A percentile compares a stretch with the other conserved stretches of the same genome.
Evolutionary conservation across 2,888 invertebrate species (phyloP).

Genomic region (Mantis religiosa): DNA sequence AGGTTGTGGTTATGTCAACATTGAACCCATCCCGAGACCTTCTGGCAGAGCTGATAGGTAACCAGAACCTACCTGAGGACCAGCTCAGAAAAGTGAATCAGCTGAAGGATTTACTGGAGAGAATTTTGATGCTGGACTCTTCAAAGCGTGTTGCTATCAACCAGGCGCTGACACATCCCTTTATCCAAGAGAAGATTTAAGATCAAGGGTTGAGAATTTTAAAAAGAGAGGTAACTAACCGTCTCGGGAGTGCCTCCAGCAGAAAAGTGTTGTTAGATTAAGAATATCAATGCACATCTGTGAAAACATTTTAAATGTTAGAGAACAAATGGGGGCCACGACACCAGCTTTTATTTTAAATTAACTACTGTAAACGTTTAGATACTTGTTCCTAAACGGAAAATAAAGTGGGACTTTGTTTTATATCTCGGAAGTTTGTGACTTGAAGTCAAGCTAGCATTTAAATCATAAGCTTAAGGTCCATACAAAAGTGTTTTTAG

Average conservation of each 20-base stretch:
- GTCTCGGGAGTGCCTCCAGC: conserved; percentile 18
- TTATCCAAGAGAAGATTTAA: conserved; percentile 87
- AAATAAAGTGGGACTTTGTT: not conserved
- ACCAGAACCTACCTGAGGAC: conserved; percentile 81
- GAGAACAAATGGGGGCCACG: conserved; percentile 8
- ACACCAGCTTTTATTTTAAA: not conserved
- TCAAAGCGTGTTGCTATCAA: conserved; percentile 90
- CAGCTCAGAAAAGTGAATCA: conserved; percentile 89
- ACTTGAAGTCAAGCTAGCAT: not conserved
- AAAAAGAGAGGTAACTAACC: conserved; percentile 11
- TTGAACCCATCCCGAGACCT: conserved; percentile 83
- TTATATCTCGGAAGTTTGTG: not conserved
- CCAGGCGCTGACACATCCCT: conserved; percentile 89
- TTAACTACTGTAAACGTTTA: not conserved
- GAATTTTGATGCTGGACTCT: conserved; percentile 87
- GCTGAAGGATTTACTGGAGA: conserved; percentile 86
- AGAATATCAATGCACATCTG: not conserved
- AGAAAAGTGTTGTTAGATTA: not conserved
- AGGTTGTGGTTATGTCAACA: conserved; percentile 90
- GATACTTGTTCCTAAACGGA: not conserved
- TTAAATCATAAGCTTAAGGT: not conserved
- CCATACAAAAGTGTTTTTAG: not conserved
- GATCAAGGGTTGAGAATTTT: not conserved
- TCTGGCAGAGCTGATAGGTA: conserved; percentile 80
- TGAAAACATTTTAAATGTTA: not conserved